Percentiles rank a stretch among this genome's conserved stretches.
phyloP scores from a whole-genome alignment of 2,113 vertebrate species.

The Chloropsis hardwickii region DNA sequence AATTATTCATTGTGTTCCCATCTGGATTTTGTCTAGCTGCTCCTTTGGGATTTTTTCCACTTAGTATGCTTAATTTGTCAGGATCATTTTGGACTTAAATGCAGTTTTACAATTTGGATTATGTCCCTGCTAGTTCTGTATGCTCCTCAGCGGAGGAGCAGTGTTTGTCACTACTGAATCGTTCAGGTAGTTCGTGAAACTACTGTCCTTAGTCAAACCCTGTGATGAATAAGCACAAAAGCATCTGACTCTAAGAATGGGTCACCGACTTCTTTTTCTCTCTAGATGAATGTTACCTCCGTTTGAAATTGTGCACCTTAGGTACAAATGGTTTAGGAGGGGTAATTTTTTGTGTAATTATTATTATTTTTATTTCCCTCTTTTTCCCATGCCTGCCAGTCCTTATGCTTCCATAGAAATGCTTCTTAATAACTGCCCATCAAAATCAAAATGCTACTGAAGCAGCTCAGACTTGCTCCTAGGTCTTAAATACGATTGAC shows the following conservation, averaged over 20 bases:
- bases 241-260: background rate
- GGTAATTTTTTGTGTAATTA: background rate
- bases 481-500: background rate
- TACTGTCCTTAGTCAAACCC: background rate
- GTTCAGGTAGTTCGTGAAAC: background rate
- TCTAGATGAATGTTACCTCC: background rate
- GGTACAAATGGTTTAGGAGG: fast-evolving
- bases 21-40: background rate
- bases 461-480: background rate
- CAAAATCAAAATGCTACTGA: background rate
- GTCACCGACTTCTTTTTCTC: background rate
- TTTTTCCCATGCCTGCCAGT: background rate
- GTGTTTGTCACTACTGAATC: background rate
- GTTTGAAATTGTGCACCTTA: background rate
- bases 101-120: background rate
- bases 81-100: background rate
- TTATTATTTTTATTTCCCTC: background rate
- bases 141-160: background rate
- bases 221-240: background rate
- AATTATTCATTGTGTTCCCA: background rate
- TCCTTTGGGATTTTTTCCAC: background rate
- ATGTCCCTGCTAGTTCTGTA: background rate
- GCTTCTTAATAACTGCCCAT: background rate
- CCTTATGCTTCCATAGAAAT: background rate
- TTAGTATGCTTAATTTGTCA: background rate